Evolutionary conservation across 2,797 vertebrate species (phyloP), one percentile per base, ranked within the genome.

Genomic region (Uromys caudimaculatus): DNA sequence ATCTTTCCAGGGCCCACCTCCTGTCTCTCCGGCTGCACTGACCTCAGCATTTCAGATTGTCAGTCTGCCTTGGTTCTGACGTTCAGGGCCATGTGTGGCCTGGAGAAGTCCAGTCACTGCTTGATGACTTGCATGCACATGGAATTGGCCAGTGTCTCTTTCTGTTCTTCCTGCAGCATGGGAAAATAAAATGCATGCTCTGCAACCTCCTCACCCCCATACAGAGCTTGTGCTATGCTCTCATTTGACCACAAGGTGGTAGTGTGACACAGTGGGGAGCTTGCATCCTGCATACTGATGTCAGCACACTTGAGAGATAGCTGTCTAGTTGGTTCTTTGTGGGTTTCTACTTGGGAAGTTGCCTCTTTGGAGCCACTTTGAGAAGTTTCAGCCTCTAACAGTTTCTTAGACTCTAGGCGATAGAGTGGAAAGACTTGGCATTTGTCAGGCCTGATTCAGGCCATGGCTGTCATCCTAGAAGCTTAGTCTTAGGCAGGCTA

Each of bases 181-280:
- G 27, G 54, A 88, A 67, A 91, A 44, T 78, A 38, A 87, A 81
- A 54, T 52, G 24, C 19, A 23, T 3, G 3, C n/a, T 19, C n/a
- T 23, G 69, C 16, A 38, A 38, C 6, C 13, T 0, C 27, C 60
- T 1, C 10, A 29, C 12, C 19, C 9, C 32, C 47, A 6, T 13
- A 23, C 54, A 54, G 16, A 52, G 56, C 32, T n/a, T 88, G 32
- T 69, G 92, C 44, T 2, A 14, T 86, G 21, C 38, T 71, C 44
- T n/a, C 13, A n/a, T 8, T 3, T 44, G 69, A 67, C 95, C 97
- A 96, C 91, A 19, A 95, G 97, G 84, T 92, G 97, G 96, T 91
- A 96, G 95, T 93, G 91, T 91, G 67, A 38, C 89, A 62, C 13
- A 62, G 35, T 0, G 4, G 60, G 56, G 16, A 29, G 38, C n/a